phyloP scores from a whole-genome alignment of 1,140 invertebrate genomes.

The Drosophila equinoxialis region DNA sequence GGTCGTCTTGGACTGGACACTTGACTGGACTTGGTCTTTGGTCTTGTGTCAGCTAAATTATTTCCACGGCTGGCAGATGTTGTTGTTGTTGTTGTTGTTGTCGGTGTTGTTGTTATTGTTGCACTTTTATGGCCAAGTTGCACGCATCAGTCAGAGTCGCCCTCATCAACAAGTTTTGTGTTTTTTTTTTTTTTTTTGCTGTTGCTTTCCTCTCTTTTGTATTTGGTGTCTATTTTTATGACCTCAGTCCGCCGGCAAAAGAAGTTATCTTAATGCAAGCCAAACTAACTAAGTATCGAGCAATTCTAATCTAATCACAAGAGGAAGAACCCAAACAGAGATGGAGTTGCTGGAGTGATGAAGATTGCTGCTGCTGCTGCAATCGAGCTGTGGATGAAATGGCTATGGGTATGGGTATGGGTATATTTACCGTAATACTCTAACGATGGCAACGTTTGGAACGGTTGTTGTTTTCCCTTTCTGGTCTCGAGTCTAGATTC shows the following conservation, averaged over 20 bases:
- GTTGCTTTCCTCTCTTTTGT: constrained; percentile 8
- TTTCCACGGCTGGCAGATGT: constrained; percentile 58
- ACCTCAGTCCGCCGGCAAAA: constrained; percentile 43
- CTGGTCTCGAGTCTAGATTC: constrained; percentile 51
- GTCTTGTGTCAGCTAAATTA: constrained; percentile 70
- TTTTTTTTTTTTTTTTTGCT: neutral
- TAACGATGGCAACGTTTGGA: constrained; percentile 71
- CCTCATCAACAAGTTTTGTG: constrained; percentile 12
- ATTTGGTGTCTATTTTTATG: constrained; percentile 53
- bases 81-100: constrained; percentile 30
- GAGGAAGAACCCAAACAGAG: constrained; percentile 25
- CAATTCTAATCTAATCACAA: constrained; percentile 72
- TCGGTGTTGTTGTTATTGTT: constrained; percentile 44
- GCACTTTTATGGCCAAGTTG: constrained; percentile 76
- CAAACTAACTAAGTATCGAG: constrained; percentile 67
- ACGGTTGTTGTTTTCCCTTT: constrained; percentile 78
- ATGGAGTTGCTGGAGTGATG: neutral
- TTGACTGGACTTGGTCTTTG: constrained; percentile 34
- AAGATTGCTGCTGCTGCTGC: neutral
- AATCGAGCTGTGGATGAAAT: neutral
- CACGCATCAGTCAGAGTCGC: constrained; percentile 74
- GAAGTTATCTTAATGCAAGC: constrained; percentile 60
- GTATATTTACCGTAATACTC: constrained; percentile 69
- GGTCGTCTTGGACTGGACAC: constrained; percentile 43
- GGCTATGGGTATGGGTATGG: neutral